These are phyloP conservation scores for Iselma pallidipennis DNA, from an alignment of 2,888 invertebrate species.

Conservation along the genomic window DNA sequence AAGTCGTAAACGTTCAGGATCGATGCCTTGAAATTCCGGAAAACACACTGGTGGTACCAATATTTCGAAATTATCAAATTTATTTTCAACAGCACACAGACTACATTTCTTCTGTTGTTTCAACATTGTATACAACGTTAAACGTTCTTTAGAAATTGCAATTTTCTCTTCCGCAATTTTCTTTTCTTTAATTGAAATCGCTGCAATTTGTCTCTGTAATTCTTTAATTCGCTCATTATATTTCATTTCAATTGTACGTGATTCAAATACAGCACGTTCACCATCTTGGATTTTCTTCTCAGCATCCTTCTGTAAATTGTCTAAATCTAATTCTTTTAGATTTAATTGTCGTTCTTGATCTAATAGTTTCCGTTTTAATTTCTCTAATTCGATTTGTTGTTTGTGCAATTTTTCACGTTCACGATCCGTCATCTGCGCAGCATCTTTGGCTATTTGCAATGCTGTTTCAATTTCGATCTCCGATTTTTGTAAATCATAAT, in stretches of 20 bases:
- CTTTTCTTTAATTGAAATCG: constrained; percentile 62
- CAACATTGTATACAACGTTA: constrained; percentile 61
- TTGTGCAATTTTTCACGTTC: constrained; percentile 49
- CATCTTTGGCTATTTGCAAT: constrained; percentile 53
- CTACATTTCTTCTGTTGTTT: constrained; percentile 55
- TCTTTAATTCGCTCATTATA: constrained; percentile 63
- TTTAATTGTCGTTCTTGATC: constrained; percentile 44
- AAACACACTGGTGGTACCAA: constrained; percentile 3
- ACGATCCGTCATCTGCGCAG: constrained; percentile 49
- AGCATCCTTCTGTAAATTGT: constrained; percentile 49
- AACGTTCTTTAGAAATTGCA: constrained; percentile 62
- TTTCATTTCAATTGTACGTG: constrained; percentile 52
- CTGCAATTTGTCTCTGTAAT: constrained; percentile 62
- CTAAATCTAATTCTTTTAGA: constrained; percentile 48
- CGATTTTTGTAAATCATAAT: constrained; percentile 48
- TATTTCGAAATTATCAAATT: constrained; percentile 9
- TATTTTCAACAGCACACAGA: constrained; percentile 43
- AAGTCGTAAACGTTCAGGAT: constrained; percentile 8
- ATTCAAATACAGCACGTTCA: constrained; percentile 56
- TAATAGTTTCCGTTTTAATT: constrained; percentile 43
- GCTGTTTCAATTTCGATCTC: constrained; percentile 54
- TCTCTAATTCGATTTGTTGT: constrained; percentile 49
- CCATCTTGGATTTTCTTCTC: constrained; percentile 62
- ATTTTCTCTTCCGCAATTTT: constrained; percentile 66
- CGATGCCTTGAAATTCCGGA: constrained; percentile 8